Conservation (phyloP, 37 sponge, comb jelly and placozoan species). For the Spongilla lacustris region DNA sequence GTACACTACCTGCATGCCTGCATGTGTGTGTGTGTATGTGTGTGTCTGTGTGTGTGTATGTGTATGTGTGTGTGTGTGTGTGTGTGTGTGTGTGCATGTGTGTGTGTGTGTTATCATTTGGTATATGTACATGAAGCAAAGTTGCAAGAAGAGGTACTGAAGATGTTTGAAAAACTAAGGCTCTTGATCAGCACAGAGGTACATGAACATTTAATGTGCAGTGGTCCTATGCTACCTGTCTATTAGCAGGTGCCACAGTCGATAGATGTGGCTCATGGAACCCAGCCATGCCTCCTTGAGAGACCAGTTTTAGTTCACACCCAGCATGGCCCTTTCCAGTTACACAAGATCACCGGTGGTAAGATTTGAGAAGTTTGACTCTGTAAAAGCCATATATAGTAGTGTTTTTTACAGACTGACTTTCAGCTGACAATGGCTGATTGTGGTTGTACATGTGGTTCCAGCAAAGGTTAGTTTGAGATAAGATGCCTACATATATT, state of each 20-base stretch:
- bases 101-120: no score
- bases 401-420: neutral
- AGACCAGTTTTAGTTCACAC: neutral
- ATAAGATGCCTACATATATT: no score
- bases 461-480: neutral
- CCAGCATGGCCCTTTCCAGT: neutral
- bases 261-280: neutral
- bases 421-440: neutral
- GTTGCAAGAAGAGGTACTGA: neutral
- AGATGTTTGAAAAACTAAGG: neutral
- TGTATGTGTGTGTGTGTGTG: no score
- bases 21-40: slow-evolving; percentile 39
- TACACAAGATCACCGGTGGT: neutral
- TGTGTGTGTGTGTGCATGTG: no score
- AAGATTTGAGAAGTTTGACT: neutral
- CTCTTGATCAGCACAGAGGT: neutral
- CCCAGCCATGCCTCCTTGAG: neutral
- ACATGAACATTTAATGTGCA: neutral
- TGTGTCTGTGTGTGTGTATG: slow-evolving; percentile 34
- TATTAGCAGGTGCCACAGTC: no score
- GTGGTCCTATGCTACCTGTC: no score
- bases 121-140: no score
- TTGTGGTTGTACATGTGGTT: no score
- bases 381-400: neutral
- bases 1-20: neutral